Conservation (phyloP, 2,888 invertebrate species). For the Cyrtodaria siliqua region DNA sequence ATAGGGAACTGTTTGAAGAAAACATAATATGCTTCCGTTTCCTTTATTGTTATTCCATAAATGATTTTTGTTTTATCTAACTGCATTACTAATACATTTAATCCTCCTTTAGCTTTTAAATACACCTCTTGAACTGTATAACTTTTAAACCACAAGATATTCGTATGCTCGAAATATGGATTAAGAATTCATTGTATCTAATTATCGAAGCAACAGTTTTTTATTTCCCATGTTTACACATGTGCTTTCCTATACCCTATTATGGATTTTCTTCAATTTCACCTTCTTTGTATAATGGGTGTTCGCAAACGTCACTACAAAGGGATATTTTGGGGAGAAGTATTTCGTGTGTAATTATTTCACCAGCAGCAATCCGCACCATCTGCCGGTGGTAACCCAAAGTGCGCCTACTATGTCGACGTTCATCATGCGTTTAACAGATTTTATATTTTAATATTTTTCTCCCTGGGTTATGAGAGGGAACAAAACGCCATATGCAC, state of each 20-base stretch:
- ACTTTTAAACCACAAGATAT: no score
- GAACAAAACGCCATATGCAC: slow-evolving; percentile 45
- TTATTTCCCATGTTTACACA: not conserved
- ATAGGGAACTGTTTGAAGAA: no score
- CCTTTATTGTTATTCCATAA: no score
- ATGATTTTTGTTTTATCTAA: no score
- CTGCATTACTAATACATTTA: no score
- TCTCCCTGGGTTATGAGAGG: slow-evolving; percentile 25
- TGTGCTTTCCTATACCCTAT: not conserved
- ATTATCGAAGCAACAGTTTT: slow-evolving; percentile 9
- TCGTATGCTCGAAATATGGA: no score
- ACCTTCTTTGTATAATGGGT: slow-evolving; percentile 41
- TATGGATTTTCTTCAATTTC: slow-evolving; percentile 5
- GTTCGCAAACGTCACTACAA: slow-evolving; percentile 13
- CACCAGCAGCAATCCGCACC: slow-evolving; percentile 39
- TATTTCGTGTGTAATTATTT: slow-evolving; percentile 54
- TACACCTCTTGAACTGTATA: no score
- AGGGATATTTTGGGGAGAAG: slow-evolving; percentile 19
- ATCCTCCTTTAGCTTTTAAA: no score
- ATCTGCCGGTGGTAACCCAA: slow-evolving; percentile 47
- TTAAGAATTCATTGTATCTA: no score
- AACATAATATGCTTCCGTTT: no score
- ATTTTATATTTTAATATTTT: slow-evolving; percentile 56
- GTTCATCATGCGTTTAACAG: slow-evolving; percentile 44
- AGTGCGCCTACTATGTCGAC: slow-evolving; percentile 12